Base-by-base conservation (phyloP, 37 sponge, comb jelly and placozoan species). In the Haliclona indistincta region DNA sequence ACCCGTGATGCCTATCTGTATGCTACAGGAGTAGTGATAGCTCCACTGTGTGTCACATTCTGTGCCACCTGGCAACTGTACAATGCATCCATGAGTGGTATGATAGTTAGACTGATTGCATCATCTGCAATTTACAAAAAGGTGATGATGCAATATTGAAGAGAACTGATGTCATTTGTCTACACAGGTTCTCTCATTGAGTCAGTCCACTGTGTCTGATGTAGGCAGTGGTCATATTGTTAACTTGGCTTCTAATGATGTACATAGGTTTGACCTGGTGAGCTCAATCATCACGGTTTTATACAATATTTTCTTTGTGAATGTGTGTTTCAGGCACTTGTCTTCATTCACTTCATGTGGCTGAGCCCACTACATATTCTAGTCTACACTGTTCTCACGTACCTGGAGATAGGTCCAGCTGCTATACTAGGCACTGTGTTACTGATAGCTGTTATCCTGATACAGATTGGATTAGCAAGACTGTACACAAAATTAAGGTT, bases 251-350 rank as follows among this genome's bases (percentile, higher is more conserved):
- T 91, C 87, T 26, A 91, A 78, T 70, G 92, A 91, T 68, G 87
- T 86, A 25, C 91, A 91, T 77, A 29, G 91, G 37, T 76, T 91
- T 73, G 91, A 91, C 11, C 38, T 63, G 77, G 91, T 90, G 19
- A 47, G 77, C 23, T 55, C 2, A 4, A 29, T 55, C 28, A 25
- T 53, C 32, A 38, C 10, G 15, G 10, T 10, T 47, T 17, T 15
- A 47, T 15, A 47, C 51, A 47, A 17, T 47, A 10, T 47, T 47
- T 15, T 47, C 13, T 17, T 47, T 17, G 10, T 17, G 13, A 47
- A 17, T 17, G 51, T 49, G 53, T 17, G 17, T 13, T 49, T 20
- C 33, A 60, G 62, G 62, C 62, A n/a, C 33, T 60, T 60, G 32
- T 60, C 11, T 32, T 60, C 29, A 60, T 60, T 20, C 62, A 60